Base-by-base conservation (phyloP, 1,140 invertebrate genomes). In the Aplysia californica region DNA sequence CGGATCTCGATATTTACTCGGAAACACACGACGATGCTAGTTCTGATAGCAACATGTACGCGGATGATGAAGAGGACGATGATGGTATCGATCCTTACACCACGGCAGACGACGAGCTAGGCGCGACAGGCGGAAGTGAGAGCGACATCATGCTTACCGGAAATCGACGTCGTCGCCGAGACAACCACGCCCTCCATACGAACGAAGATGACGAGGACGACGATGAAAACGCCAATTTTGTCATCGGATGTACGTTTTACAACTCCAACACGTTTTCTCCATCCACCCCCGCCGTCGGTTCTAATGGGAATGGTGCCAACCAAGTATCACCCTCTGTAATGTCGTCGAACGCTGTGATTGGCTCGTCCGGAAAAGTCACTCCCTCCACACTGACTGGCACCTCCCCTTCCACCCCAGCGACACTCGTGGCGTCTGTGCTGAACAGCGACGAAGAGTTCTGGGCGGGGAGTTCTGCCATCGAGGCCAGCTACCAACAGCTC, bases 1-100 rank as follows among this genome's bases (percentile, higher is more conserved):
- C 85, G 0, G 85, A 86, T 38, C 78, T 86, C 33, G 85, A 86
- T 39, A 79, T 84, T 35, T 75, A 66, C 59, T 86, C 85, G 0
- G 85, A 86, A 55, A 79, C 79, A 31, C 66, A 79, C 33, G 84
- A 85, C 79, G 75, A 77, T 41, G 78, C 77, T 38, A 82, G 81
- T 44, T 82, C 82, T 10, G 81, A 83, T 56, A 81, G 80, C 59
- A 75, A 66, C 26, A 79, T 85, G 78, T 82, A 84, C 38, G 85
- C 85, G 18, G 85, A 86, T 67, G 85, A 86, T 64, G 85, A 86
- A 39, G 85, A 80, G 23, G 85, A 86, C 3, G 83, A 84, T 41
- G 71, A 75, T 33, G 41, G 41, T 31, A 31, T 69, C 70, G 72
- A 75, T 10, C 39, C 59, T 15, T 75, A 75, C 61, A 50, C 58